Evolutionary conservation across 2,888 invertebrate species (phyloP).

Genomic region (Cosmia pyralina): DNA sequence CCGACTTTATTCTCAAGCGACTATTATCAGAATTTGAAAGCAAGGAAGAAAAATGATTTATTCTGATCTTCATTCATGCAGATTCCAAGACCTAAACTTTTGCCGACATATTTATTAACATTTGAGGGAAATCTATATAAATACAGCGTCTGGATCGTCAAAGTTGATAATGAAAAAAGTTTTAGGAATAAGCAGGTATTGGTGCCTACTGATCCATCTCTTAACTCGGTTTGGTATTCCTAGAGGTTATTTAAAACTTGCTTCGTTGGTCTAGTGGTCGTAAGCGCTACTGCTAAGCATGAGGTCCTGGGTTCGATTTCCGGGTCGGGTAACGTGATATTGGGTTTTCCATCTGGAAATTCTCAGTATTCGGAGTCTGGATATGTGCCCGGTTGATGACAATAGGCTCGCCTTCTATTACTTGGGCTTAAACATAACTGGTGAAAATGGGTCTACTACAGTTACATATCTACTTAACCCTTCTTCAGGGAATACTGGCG

Average conservation of each 20-base stretch:
- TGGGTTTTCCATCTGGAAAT: too few relatives aligned
- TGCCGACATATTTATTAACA: slow-evolving; percentile 16
- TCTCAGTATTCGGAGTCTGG: too few relatives aligned
- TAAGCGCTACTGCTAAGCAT: too few relatives aligned
- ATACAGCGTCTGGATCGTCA: not conserved
- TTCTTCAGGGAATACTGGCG: too few relatives aligned
- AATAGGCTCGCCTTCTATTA: too few relatives aligned
- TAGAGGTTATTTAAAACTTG: not conserved
- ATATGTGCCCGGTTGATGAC: too few relatives aligned
- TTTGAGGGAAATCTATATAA: slow-evolving; percentile 25
- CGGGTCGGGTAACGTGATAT: too few relatives aligned
- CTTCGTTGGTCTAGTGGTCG: too few relatives aligned
- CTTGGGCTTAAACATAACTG: too few relatives aligned
- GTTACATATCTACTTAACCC: too few relatives aligned
- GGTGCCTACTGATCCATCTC: not conserved
- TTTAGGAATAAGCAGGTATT: not conserved
- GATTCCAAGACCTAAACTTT: not conserved
- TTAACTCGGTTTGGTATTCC: not conserved
- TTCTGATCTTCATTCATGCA: not conserved
- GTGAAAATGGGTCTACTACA: too few relatives aligned
- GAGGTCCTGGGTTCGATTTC: too few relatives aligned
- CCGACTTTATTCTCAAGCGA: slow-evolving; percentile 12
- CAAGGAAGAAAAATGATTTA: not conserved
- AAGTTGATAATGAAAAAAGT: slow-evolving; percentile 23
- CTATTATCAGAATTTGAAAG: slow-evolving; percentile 1